phyloP scores from a whole-genome alignment of 2,888 invertebrate species.

The Eupithecia pulchellata region DNA sequence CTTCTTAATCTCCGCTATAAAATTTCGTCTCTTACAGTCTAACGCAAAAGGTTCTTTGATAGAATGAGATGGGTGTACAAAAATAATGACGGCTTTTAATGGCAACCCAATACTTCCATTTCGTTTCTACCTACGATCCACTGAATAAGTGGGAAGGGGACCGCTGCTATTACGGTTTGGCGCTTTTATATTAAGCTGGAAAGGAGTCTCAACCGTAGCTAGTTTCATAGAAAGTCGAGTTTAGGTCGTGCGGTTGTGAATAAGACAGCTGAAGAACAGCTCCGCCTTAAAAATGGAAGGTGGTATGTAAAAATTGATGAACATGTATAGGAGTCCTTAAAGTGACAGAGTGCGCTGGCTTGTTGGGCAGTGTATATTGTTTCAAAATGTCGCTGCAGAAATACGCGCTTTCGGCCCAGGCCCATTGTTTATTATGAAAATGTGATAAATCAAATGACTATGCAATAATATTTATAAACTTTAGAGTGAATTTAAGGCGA shows the following conservation, averaged over 20 bases:
- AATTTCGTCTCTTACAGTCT: slow-evolving; percentile 62
- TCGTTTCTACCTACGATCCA: slow-evolving; percentile 64
- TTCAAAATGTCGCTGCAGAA: slow-evolving; percentile 81
- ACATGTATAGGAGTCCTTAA: slow-evolving; percentile 85
- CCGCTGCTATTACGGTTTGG: slow-evolving; percentile 64
- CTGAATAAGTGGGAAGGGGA: slow-evolving; percentile 69
- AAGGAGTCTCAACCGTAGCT: slow-evolving; percentile 43
- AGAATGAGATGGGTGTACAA: slow-evolving; percentile 58
- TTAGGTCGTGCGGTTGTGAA: slow-evolving; percentile 44
- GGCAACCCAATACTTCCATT: slow-evolving; percentile 58
- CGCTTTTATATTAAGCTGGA: slow-evolving; percentile 51
- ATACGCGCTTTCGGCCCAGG: slow-evolving; percentile 68
- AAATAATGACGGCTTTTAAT: slow-evolving; percentile 48
- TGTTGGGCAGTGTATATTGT: slow-evolving; percentile 84
- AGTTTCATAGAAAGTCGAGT: slow-evolving; percentile 24
- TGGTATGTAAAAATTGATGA: slow-evolving; percentile 86
- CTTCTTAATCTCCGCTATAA: slow-evolving; percentile 77
- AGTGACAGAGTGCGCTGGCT: slow-evolving; percentile 85
- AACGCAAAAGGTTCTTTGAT: slow-evolving; percentile 50
- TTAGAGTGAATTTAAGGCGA: slow-evolving; percentile 44
- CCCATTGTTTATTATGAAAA: slow-evolving; percentile 82
- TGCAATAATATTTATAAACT: slow-evolving; percentile 69
- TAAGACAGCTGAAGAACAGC: slow-evolving; percentile 77
- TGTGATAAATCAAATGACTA: slow-evolving; percentile 84
- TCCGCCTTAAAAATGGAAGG: slow-evolving; percentile 86